Evolutionary conservation across 2,113 vertebrate genomes (phyloP).

Genomic region (Ailuropoda melanoleuca): DNA sequence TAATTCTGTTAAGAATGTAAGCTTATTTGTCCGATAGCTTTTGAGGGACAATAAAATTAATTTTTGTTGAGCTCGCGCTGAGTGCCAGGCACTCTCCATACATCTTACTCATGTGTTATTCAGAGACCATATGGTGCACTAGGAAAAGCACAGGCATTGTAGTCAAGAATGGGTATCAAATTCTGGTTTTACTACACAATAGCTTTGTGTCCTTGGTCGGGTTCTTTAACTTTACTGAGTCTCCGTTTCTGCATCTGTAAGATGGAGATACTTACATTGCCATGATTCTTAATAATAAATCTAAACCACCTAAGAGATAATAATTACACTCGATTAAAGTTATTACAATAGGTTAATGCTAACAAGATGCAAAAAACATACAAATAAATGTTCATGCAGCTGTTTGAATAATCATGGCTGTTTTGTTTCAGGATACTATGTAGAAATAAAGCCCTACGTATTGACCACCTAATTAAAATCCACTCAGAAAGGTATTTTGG

Average conservation of each 20-base stretch:
- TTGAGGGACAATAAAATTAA: slow-evolving; percentile 15
- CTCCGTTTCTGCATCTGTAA: slow-evolving; percentile 4
- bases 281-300: not conserved
- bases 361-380: not conserved
- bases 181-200: slow-evolving; percentile 3
- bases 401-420: slow-evolving; percentile 36
- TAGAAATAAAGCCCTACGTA: slow-evolving; percentile 35
- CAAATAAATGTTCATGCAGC: not conserved
- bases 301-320: not conserved
- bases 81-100: not conserved
- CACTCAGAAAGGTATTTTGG: slow-evolving; percentile 11
- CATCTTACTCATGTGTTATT: not conserved
- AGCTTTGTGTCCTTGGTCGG: slow-evolving; percentile 9
- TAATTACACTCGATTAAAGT: slow-evolving; percentile 1
- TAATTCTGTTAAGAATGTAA: slow-evolving; percentile 36
- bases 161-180: slow-evolving; percentile 30
- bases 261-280: slow-evolving; percentile 34
- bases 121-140: not conserved
- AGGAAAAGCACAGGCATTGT: not conserved
- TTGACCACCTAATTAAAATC: slow-evolving; percentile 32
- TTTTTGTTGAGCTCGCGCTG: not conserved
- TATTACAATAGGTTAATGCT: not conserved
- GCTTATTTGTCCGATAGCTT: slow-evolving; percentile 11
- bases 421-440: slow-evolving; percentile 28
- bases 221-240: slow-evolving; percentile 8